A percentile compares a stretch with the other conserved stretches of the same genome.
Conservation (phyloP, 2,888 invertebrate genomes). For the Cotesia congregata region DNA sequence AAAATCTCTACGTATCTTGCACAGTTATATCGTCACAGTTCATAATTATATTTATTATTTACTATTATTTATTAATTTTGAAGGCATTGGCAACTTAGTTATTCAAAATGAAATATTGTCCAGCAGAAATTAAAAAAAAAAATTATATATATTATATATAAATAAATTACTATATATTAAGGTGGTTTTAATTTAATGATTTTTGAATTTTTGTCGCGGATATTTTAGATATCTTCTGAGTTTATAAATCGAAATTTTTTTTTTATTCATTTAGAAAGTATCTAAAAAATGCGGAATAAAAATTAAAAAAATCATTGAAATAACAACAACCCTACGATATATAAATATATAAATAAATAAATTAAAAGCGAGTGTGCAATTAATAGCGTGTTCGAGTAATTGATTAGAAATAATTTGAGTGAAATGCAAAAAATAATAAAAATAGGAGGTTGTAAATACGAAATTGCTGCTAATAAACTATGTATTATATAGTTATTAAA, state of each 20-base stretch:
- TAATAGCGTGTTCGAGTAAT: conserved; percentile 23
- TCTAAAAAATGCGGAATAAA: conserved; percentile 17
- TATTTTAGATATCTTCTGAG: no score
- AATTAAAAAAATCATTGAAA: background rate
- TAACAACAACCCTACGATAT: background rate
- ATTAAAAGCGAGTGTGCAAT: conserved; percentile 20
- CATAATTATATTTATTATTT: conserved; percentile 12
- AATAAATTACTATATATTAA: no score
- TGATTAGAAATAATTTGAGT: conserved; percentile 29
- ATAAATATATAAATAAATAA: background rate
- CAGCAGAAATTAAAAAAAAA: conserved; percentile 35
- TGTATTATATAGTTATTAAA: conserved; percentile 54
- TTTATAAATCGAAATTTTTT: no score
- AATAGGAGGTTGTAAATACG: conserved; percentile 56
- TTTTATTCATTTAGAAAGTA: background rate
- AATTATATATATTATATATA: conserved; percentile 13
- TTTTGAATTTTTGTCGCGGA: no score
- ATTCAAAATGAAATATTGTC: conserved; percentile 42
- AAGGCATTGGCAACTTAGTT: conserved; percentile 65
- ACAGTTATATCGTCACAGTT: conserved; percentile 47
- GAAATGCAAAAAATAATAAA: conserved; percentile 38
- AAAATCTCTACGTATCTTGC: conserved; percentile 59
- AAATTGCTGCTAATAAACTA: conserved; percentile 51
- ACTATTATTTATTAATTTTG: conserved; percentile 55
- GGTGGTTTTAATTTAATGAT: no score